These are phyloP conservation scores for Hemithea aestivaria DNA, from an alignment of 2,888 invertebrate species.

Conservation along the genomic window DNA sequence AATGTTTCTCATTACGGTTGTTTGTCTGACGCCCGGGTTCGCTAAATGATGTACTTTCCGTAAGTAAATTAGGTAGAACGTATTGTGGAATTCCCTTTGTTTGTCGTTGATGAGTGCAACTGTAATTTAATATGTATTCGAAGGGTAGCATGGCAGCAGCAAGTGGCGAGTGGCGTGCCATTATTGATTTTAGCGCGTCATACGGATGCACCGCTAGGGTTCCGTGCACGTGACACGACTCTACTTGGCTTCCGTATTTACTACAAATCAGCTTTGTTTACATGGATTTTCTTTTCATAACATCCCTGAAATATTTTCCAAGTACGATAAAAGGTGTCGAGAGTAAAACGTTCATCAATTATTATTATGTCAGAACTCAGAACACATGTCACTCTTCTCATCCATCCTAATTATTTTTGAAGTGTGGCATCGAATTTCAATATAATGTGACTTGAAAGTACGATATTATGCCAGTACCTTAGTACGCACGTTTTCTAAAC, in stretches of 20 bases:
- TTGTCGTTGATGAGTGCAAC: constrained; percentile 19
- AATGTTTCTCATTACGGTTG: constrained; percentile 5
- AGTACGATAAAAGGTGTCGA: too few relatives aligned
- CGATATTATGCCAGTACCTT: too few relatives aligned
- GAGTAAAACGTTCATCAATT: too few relatives aligned
- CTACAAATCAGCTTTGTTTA: constrained; percentile 19
- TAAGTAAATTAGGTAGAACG: constrained; percentile 2
- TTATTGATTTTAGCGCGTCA: constrained; percentile 33
- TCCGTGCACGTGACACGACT: constrained; percentile 21
- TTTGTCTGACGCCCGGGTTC: background rate
- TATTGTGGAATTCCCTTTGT: constrained; percentile 20
- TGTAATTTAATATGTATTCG: constrained; percentile 28
- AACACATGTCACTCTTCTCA: too few relatives aligned
- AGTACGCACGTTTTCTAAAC: too few relatives aligned
- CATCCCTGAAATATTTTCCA: background rate
- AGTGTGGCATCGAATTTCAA: constrained; percentile 1
- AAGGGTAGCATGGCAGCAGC: constrained; percentile 4
- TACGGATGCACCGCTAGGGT: constrained; percentile 26
- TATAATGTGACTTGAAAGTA: too few relatives aligned
- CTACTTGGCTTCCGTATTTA: constrained; percentile 23
- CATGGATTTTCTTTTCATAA: background rate
- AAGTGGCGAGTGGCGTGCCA: constrained; percentile 20
- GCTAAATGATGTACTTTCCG: background rate
- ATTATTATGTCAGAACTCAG: too few relatives aligned
- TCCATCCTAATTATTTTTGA: background rate